Evolutionary conservation across 2,113 vertebrate species (phyloP).

Genomic region (Nothocercus julius): DNA sequence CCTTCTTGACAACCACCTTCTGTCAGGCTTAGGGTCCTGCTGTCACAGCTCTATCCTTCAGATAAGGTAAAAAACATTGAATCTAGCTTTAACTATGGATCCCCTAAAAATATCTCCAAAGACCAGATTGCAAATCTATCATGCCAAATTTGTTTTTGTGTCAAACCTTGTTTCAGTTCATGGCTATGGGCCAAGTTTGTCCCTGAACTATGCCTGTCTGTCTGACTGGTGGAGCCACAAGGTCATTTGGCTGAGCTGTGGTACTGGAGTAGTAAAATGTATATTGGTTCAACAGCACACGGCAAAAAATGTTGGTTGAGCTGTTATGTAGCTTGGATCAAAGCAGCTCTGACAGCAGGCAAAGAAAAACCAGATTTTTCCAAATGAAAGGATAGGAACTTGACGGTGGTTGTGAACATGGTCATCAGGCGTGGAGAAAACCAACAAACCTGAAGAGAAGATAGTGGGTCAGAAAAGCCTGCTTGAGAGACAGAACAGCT

Average conservation of each 20-base stretch:
- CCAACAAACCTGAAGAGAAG: neutral
- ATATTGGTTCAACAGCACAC: neutral
- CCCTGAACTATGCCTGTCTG: neutral
- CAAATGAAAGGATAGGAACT: neutral
- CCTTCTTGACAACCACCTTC: neutral
- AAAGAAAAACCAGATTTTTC: neutral
- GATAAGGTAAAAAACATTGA: neutral
- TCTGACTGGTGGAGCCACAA: neutral
- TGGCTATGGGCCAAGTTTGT: neutral
- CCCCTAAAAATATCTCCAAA: neutral
- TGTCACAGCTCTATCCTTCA: neutral
- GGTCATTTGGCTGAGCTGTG: neutral
- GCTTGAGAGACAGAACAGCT: neutral
- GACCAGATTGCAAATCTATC: neutral
- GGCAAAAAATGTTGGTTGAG: neutral
- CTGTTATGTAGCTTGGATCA: neutral
- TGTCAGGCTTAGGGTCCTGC: neutral
- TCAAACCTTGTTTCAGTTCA: neutral
- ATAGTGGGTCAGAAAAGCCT: neutral
- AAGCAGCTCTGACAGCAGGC: neutral
- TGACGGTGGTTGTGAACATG: neutral
- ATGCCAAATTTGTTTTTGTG: neutral
- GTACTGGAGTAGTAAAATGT: neutral
- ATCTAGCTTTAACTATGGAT: neutral
- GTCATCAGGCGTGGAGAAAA: neutral